Conservation (phyloP, 35 echinoderm and acorn worm genomes). For the Lytechinus variegatus region DNA sequence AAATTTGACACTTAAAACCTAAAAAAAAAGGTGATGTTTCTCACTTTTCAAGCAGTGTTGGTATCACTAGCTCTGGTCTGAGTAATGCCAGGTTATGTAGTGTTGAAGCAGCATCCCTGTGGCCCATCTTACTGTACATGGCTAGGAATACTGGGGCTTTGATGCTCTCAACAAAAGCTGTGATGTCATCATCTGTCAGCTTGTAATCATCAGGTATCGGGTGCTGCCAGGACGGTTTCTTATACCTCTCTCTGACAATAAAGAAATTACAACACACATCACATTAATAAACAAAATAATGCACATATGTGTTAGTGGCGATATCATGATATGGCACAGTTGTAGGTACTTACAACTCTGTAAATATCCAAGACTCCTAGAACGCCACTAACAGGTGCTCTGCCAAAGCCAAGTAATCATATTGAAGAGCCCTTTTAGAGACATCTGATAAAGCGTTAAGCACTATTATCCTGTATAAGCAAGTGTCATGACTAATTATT, state of each 20-base stretch:
- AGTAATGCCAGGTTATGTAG: conserved; percentile 80
- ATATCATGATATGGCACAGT: too few relatives aligned
- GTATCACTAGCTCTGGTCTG: conserved; percentile 90
- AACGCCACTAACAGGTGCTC: too few relatives aligned
- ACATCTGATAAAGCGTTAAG: too few relatives aligned
- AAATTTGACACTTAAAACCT: background rate
- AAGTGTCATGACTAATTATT: too few relatives aligned
- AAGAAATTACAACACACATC: background rate
- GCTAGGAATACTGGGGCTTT: conserved; percentile 82
- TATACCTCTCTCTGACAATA: conserved; percentile 77
- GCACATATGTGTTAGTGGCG: too few relatives aligned
- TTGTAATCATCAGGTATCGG: conserved; percentile 73
- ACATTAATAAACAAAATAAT: background rate
- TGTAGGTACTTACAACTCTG: too few relatives aligned
- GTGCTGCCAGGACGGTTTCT: conserved; percentile 77
- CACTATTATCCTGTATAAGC: too few relatives aligned
- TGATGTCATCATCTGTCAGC: conserved; percentile 86
- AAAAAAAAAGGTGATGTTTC: background rate
- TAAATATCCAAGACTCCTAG: too few relatives aligned
- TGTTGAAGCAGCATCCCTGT: conserved; percentile 86
- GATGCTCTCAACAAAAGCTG: conserved; percentile 87
- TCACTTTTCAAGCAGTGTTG: conserved; percentile 93
- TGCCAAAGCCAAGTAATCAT: too few relatives aligned
- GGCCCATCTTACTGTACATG: conserved; percentile 96
- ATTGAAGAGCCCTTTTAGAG: too few relatives aligned